phyloP scores from a whole-genome alignment of 2,797 vertebrate species.

The Malacoraja senta region DNA sequence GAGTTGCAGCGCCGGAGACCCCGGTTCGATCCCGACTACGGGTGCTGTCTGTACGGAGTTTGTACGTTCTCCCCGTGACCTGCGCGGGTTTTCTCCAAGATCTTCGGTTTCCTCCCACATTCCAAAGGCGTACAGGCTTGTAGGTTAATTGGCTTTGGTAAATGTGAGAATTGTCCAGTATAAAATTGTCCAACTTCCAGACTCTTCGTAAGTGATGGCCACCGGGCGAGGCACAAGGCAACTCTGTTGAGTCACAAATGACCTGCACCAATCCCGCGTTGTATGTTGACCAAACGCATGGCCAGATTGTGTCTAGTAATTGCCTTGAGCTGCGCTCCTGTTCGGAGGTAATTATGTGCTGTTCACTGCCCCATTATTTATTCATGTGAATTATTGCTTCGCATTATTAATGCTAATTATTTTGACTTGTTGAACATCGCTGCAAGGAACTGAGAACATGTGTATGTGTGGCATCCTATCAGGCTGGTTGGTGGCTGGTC shows the following conservation, averaged over 20 bases:
- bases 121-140: too few species aligned
- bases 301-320: not conserved
- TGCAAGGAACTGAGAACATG: not conserved
- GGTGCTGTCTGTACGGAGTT: too few species aligned
- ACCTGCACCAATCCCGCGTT: not conserved
- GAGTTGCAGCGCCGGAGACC: too few species aligned
- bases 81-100: too few species aligned
- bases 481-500: not conserved
- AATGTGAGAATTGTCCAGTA: too few species aligned
- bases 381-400: conserved; percentile 19
- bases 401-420: conserved; percentile 36
- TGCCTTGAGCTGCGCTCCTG: not conserved
- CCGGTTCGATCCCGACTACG: too few species aligned
- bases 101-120: too few species aligned
- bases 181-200: too few species aligned
- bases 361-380: conserved; percentile 13
- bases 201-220: too few species aligned
- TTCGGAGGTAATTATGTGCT: not conserved
- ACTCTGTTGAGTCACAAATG: not conserved
- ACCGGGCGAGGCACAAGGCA: too few species aligned
- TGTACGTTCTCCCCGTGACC: too few species aligned
- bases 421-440: conserved; percentile 18
- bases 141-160: too few species aligned
- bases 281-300: not conserved
- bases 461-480: not conserved